These are phyloP conservation scores for Takifugu rubripes DNA, from an alignment of 2,797 vertebrate species.

Conservation along the genomic window DNA sequence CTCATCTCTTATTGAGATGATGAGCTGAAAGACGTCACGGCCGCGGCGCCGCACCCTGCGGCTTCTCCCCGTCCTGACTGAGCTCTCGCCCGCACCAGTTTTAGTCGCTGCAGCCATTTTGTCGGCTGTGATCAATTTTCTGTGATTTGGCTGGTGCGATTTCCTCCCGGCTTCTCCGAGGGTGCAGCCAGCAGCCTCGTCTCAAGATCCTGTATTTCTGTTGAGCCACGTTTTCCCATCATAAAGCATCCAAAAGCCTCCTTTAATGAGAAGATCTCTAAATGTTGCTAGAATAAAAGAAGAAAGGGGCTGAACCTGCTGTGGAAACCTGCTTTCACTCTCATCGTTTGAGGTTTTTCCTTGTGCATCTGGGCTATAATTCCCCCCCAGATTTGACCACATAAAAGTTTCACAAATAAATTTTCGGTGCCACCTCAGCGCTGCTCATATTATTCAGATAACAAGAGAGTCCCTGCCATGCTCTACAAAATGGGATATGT, in stretches of 20 bases:
- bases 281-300: slow-evolving; percentile 1
- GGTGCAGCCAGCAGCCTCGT: not conserved
- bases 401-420: slow-evolving; percentile 54
- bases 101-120: slow-evolving; percentile 68
- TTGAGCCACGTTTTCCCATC: not conserved
- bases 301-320: slow-evolving; percentile 9
- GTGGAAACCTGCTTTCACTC: slow-evolving; percentile 35
- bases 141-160: slow-evolving; percentile 65
- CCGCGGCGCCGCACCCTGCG: not conserved
- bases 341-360: slow-evolving; percentile 24
- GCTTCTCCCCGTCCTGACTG: slow-evolving; percentile 17
- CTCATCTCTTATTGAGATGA: no score
- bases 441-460: slow-evolving; percentile 69
- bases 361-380: slow-evolving; percentile 42
- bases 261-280: no score
- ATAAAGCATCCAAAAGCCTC: slow-evolving; percentile 14
- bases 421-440: slow-evolving; percentile 61
- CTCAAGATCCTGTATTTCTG: not conserved
- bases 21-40: not conserved
- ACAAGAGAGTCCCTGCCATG: slow-evolving; percentile 63
- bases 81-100: slow-evolving; percentile 54
- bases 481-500: slow-evolving; percentile 69
- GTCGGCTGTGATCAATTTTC: slow-evolving; percentile 72
- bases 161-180: slow-evolving; percentile 44
- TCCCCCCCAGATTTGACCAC: slow-evolving; percentile 52